Evolutionary conservation across 2,888 invertebrate species (phyloP), one percentile per base, ranked within the genome.

Genomic region (Buathra laborator): DNA sequence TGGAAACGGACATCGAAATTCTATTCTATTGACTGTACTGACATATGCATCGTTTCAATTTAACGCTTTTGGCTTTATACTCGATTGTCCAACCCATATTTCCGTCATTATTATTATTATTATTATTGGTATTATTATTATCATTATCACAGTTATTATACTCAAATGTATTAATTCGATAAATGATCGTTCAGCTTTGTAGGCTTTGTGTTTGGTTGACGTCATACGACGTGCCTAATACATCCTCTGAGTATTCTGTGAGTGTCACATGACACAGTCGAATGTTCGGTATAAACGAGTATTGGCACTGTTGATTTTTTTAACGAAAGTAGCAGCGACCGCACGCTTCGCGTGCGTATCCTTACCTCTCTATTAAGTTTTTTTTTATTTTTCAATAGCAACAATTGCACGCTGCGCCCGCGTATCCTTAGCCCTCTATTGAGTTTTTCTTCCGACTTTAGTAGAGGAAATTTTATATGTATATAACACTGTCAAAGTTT

Each of bases 101-200:
- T 16, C 9, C 43, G 3, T 66, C 19, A 43, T 9, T 32, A 19
- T 48, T 48, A 29, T 12, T 43, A 74, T 74, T 46, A 71, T 71
- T 71, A 71, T 53, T 59, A 62, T 56, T 59, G 29, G 5, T 19
- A 74, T 74, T 62, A 71, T 71, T 53, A 53, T 53, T 44, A 46
- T 19, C 29, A 62, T 66, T 37, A 32, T 62, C 32, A 24, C 59
- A 12, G 29, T 29, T 24, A n/a, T 37, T 37, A 2, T 12, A 12
- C 7, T 4, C 14, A 9, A 70, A 66, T 53, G 37, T 76, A 16
- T 3, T 14, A 37, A 14, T 43, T 37, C 32, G 3, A 37, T 37
- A 51, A 66, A 19, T 1, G 37, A 43, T 66, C 46, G 29, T 66
- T 66, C 14, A 12, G 66, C 37, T 43, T 51, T 24, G 48, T n/a